Conservation (phyloP, 2,888 invertebrate species). For the Caprella mutica region DNA sequence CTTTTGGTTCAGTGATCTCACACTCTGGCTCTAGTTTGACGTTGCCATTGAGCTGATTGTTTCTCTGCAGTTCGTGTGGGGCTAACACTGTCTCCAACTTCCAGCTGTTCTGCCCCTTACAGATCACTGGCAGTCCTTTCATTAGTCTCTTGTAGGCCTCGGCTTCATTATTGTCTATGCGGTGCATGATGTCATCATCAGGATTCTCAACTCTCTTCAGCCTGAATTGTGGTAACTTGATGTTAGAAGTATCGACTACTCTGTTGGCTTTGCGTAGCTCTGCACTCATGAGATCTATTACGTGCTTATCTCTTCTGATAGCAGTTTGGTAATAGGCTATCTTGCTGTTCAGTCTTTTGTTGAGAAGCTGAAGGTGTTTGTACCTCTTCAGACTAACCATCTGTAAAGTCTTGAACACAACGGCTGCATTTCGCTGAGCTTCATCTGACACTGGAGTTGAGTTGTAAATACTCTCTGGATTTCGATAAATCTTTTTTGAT, state of each 20-base stretch:
- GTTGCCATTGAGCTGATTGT: too few relatives aligned
- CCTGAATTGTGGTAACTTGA: neutral
- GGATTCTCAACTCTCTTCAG: slow-evolving; percentile 4
- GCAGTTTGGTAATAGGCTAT: slow-evolving; percentile 4
- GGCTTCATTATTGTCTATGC: neutral
- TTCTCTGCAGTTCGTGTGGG: too few relatives aligned
- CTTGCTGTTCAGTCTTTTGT: neutral
- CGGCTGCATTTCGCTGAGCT: too few relatives aligned
- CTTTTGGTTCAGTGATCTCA: too few relatives aligned
- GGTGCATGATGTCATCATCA: neutral
- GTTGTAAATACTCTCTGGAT: too few relatives aligned
- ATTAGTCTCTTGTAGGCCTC: neutral
- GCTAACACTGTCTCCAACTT: too few relatives aligned
- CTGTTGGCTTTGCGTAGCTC: neutral
- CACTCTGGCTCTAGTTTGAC: too few relatives aligned
- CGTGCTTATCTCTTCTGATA: neutral
- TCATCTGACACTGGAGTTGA: too few relatives aligned
- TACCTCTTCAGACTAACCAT: neutral
- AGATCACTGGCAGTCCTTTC: too few relatives aligned
- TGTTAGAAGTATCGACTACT: neutral
- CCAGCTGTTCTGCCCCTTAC: too few relatives aligned
- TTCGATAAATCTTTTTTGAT: too few relatives aligned
- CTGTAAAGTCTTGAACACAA: too few relatives aligned
- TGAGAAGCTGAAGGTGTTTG: neutral
- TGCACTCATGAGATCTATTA: neutral